Percentiles rank a stretch among this genome's conserved stretches.
Evolutionary conservation across 2,113 vertebrate genomes (phyloP).

Genomic region (Archocentrus centrarchus): DNA sequence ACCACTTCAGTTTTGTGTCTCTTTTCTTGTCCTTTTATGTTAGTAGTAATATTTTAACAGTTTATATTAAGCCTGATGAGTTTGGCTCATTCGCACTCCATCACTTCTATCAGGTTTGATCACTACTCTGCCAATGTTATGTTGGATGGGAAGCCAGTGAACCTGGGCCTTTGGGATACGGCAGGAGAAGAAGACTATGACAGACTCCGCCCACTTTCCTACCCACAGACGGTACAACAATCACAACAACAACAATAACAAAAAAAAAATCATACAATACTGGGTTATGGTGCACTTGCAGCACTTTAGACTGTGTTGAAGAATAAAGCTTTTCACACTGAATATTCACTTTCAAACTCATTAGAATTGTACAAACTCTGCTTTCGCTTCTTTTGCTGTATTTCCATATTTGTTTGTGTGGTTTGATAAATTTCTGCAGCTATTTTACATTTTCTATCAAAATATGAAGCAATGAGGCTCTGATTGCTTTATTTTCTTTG

Average conservation of each 20-base stretch:
- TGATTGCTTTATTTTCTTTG: constrained; percentile 49
- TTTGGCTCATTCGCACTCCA: not conserved
- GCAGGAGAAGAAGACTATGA: constrained; percentile 98
- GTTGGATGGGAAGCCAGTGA: constrained; percentile 97
- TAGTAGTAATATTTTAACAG: too few relatives aligned
- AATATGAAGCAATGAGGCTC: not conserved
- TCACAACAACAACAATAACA: not conserved
- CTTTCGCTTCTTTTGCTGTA: too few relatives aligned
- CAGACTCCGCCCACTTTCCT: constrained; percentile 94
- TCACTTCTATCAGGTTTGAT: constrained; percentile 85
- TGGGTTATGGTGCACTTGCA: not conserved
- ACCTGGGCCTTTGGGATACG: constrained; percentile 96
- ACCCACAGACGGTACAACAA: constrained; percentile 91
- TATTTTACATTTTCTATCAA: too few relatives aligned
- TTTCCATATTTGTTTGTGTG: too few relatives aligned
- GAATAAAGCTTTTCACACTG: too few relatives aligned
- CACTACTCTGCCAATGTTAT: constrained; percentile 99
- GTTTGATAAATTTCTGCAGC: too few relatives aligned
- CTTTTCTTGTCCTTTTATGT: not conserved
- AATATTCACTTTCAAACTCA: too few relatives aligned
- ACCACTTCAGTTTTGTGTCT: not conserved
- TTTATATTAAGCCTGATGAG: too few relatives aligned
- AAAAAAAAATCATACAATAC: not conserved
- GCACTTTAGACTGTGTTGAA: too few relatives aligned
- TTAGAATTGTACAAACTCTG: too few relatives aligned